phyloP scores from a whole-genome alignment of 2,888 invertebrate genomes.

The Dasysyrphus albostriatus region DNA sequence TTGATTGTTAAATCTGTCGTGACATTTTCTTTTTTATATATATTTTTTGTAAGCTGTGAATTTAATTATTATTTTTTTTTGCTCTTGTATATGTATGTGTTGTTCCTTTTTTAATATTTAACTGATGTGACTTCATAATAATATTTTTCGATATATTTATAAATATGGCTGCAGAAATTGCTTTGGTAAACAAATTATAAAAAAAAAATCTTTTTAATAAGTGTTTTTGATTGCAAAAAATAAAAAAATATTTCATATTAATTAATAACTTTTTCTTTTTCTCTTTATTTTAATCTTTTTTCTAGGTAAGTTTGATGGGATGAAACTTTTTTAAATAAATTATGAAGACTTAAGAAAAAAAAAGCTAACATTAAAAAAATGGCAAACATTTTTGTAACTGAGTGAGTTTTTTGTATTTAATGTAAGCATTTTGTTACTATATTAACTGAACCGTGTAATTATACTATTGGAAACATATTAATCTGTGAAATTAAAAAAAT shows the following conservation, averaged over 20 bases:
- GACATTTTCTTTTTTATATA: not conserved
- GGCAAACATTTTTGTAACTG: constrained; percentile 62
- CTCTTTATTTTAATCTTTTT: constrained; percentile 52
- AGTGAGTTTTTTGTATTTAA: constrained; percentile 47
- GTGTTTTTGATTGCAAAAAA: constrained; percentile 31
- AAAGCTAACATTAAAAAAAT: constrained; percentile 38
- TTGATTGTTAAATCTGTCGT: constrained; percentile 3
- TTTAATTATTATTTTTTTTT: constrained; percentile 53
- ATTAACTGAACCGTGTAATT: not conserved
- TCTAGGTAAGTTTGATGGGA: constrained; percentile 68
- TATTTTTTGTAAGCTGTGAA: constrained; percentile 27
- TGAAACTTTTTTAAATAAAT: constrained; percentile 7
- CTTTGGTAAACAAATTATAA: constrained; percentile 64
- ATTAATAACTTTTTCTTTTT: constrained; percentile 28
- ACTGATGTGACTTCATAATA: constrained; percentile 12
- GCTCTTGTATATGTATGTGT: constrained; percentile 40
- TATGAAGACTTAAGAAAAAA: constrained; percentile 37
- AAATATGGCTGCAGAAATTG: constrained; percentile 76
- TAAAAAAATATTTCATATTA: not conserved
- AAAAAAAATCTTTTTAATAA: constrained; percentile 16
- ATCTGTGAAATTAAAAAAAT: too few species aligned
- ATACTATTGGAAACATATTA: too few species aligned
- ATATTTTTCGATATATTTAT: constrained; percentile 51
- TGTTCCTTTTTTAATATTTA: constrained; percentile 6
- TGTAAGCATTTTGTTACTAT: not conserved